These are phyloP conservation scores for Trematocara variabile DNA, from an alignment of 2,113 vertebrate species.

Conservation along the genomic window DNA sequence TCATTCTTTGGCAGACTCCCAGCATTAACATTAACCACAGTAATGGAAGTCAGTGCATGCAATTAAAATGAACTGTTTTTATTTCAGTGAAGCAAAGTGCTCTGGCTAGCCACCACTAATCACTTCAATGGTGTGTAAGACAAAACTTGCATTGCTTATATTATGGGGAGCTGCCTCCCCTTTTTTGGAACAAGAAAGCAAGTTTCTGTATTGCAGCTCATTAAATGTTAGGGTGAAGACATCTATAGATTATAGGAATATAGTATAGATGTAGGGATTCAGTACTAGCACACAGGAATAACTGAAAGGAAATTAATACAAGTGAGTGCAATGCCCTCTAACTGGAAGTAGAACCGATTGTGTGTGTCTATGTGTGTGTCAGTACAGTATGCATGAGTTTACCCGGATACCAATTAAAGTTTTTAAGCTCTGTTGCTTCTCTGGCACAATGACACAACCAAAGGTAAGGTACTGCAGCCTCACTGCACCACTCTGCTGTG, in stretches of 20 bases:
- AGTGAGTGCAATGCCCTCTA: neutral
- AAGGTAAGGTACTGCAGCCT: conserved; percentile 43
- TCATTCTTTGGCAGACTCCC: neutral
- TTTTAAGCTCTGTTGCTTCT: conserved; percentile 53
- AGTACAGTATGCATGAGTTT: neutral
- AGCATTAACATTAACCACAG: neutral
- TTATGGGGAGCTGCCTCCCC: neutral
- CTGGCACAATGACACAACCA: conserved; percentile 5
- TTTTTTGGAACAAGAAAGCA: neutral
- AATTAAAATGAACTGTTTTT: conserved; percentile 39
- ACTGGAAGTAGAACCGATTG: neutral
- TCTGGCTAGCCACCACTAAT: conserved; percentile 1
- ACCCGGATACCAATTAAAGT: conserved; percentile 19
- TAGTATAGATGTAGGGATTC: neutral
- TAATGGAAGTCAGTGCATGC: neutral
- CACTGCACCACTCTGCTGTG: conserved; percentile 57
- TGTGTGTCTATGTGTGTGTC: neutral
- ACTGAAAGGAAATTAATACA: neutral
- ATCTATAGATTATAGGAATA: neutral
- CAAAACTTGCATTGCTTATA: neutral
- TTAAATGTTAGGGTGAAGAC: neutral
- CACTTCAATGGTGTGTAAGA: neutral
- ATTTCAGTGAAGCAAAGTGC: neutral
- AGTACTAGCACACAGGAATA: neutral
- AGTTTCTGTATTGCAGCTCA: neutral